Evolutionary conservation across 92 coral and sea anemone genomes (phyloP), one percentile per base, ranked within the genome.

Genomic region (Parazoanthus swiftii): DNA sequence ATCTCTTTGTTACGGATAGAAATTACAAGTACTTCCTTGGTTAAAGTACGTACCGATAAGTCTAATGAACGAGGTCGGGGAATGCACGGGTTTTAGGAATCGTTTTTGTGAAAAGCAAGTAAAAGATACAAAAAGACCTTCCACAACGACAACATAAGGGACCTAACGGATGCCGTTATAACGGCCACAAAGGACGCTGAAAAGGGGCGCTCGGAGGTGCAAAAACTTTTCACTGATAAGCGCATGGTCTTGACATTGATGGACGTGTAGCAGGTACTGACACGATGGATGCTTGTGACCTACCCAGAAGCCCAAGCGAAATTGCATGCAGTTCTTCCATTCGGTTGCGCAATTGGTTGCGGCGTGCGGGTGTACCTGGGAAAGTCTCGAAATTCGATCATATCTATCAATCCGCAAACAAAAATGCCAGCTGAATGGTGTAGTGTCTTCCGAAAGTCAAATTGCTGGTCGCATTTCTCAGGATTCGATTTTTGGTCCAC

Each of bases 291-390:
- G 33, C 33, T 29, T 29, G 33, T 29, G 33, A 29, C 33, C 33
- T 29, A 29, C 33, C 33, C 33, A 29, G 33, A 29, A 29, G 33
- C 33, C 33, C 33, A 29, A 29, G 33, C 33, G 33, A 29, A 29
- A 29, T 29, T 29, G 33, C 33, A 29, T 29, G 96, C 93, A 43
- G 96, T 89, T 75, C 80, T 91, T 25, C 94, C 96, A 0, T 94
- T 94, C 76, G 89, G 93, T 21, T 91, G 94, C 38, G 96, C 96
- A 0, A 91, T 94, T 71, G 89, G 93, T 21, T 91, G 94, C 48
- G 96, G 96, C 0, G 87, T 88, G 44, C 90, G 96, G 26, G 92
- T 50, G n/a, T 94, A 94, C 50, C 67, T 92, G 36, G 96, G 96
- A 54, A 93, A 94, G 33, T 82, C 93, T 46, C 29, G 33, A 29